A percentile compares a stretch with the other conserved stretches of the same genome.
Conservation (phyloP, 2,113 vertebrate species). For the Heterochromis multidens region DNA sequence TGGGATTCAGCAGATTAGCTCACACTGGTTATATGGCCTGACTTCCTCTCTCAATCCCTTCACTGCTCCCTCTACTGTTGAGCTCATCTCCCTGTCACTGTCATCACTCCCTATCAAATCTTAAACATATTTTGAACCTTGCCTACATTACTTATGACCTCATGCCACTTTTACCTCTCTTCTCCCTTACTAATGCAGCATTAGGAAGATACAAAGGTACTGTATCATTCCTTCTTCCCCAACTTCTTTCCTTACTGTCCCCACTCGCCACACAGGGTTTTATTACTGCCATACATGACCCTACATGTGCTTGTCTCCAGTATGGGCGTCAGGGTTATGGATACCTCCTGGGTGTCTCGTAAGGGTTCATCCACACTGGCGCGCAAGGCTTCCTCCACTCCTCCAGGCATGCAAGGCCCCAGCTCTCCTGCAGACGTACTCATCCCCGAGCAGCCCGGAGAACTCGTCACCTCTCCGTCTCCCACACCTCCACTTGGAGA, state of each 20-base stretch:
- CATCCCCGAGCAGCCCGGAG: slow-evolving; percentile 83
- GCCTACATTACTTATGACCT: slow-evolving; percentile 50
- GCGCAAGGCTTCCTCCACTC: slow-evolving; percentile 85
- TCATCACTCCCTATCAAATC: neutral
- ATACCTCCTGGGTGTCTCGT: slow-evolving; percentile 96
- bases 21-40: slow-evolving; percentile 20
- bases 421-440: slow-evolving; percentile 83
- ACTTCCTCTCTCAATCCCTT: slow-evolving; percentile 22
- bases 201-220: slow-evolving; percentile 99
- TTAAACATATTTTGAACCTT: slow-evolving; percentile 15
- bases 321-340: slow-evolving; percentile 99
- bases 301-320: slow-evolving; percentile 64
- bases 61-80: neutral
- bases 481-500: slow-evolving; percentile 82
- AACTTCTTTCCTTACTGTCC: neutral
- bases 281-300: neutral
- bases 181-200: slow-evolving; percentile 87
- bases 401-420: slow-evolving; percentile 83
- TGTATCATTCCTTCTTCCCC: slow-evolving; percentile 56
- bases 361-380: slow-evolving; percentile 83
- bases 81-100: neutral
- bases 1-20: slow-evolving; percentile 12
- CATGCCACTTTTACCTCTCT: slow-evolving; percentile 72
- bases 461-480: slow-evolving; percentile 76
- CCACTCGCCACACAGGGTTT: neutral